These are phyloP conservation scores for Yponomeuta sedellus DNA, from an alignment of 2,888 invertebrate species.

Conservation along the genomic window DNA sequence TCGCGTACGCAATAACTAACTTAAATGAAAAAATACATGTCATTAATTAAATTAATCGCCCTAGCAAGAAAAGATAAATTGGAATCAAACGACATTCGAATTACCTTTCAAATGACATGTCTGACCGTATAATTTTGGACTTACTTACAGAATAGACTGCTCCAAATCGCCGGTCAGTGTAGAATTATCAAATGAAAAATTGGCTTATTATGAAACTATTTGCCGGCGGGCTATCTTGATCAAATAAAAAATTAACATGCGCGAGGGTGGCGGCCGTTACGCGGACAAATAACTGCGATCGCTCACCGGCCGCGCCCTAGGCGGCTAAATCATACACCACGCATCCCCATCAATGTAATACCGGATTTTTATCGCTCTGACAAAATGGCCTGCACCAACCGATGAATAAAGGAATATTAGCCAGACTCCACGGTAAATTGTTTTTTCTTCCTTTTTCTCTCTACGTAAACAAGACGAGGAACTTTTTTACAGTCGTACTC, in stretches of 20 bases:
- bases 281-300: constrained; percentile 61
- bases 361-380: constrained; percentile 19
- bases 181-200: constrained; percentile 65
- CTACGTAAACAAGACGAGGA: constrained; percentile 10
- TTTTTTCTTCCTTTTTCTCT: constrained; percentile 6
- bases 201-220: constrained; percentile 71
- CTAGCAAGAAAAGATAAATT: constrained; percentile 61
- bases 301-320: constrained; percentile 39
- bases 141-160: constrained; percentile 46
- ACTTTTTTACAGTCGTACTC: constrained; percentile 22
- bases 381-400: constrained; percentile 14
- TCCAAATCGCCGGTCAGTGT: constrained; percentile 42
- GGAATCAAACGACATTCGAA: constrained; percentile 60
- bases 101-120: constrained; percentile 63
- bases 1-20: not conserved
- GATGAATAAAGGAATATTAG: constrained; percentile 14
- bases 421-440: constrained; percentile 1
- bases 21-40: not conserved
- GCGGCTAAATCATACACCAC: constrained; percentile 32
- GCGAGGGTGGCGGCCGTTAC: constrained; percentile 50
- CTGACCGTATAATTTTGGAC: constrained; percentile 55
- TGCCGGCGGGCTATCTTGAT: constrained; percentile 60
- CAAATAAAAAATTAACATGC: constrained; percentile 68
- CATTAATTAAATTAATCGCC: constrained; percentile 30
- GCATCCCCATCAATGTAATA: constrained; percentile 18